phyloP scores from a whole-genome alignment of 2,797 vertebrate genomes.

The Erpetoichthys calabaricus region DNA sequence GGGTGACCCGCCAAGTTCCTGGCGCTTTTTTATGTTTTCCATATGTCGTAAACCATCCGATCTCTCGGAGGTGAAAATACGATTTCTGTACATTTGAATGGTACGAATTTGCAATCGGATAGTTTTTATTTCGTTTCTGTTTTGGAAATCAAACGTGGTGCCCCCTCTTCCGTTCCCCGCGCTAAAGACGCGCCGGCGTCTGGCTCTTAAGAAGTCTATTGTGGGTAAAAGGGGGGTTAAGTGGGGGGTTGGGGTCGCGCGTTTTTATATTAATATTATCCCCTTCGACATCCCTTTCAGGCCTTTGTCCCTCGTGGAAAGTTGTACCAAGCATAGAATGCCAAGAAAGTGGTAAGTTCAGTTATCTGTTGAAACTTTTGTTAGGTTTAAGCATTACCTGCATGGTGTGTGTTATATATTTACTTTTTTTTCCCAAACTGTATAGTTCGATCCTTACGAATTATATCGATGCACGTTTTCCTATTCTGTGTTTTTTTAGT shows the following conservation, averaged over 20 bases:
- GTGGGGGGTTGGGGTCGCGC: constrained; percentile 46
- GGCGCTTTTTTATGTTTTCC: neutral
- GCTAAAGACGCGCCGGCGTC: constrained; percentile 18
- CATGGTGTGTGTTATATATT: neutral
- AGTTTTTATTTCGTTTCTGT: constrained; percentile 7
- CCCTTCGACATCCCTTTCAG: constrained; percentile 19
- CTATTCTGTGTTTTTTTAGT: constrained; percentile 30
- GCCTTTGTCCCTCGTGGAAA: constrained; percentile 25
- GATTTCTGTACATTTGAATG: accelerated
- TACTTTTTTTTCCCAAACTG: constrained; percentile 10
- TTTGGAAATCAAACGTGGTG: constrained; percentile 20
- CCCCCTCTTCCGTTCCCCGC: constrained; percentile 30
- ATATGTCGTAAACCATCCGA: neutral
- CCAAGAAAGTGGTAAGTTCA: constrained; percentile 57
- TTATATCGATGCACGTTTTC: neutral
- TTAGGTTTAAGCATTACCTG: neutral
- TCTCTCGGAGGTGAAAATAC: accelerated
- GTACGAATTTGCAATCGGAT: accelerated
- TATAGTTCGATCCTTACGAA: neutral
- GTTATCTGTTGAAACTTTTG: neutral
- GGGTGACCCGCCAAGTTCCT: too few relatives aligned
- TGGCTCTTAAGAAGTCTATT: constrained; percentile 31
- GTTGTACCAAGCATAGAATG: constrained; percentile 44
- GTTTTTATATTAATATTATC: constrained; percentile 12
- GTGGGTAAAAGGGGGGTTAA: constrained; percentile 31